A percentile compares a stretch with the other conserved stretches of the same genome.
Conservation (phyloP, 2,888 invertebrate species). For the Chironomus riparius region DNA sequence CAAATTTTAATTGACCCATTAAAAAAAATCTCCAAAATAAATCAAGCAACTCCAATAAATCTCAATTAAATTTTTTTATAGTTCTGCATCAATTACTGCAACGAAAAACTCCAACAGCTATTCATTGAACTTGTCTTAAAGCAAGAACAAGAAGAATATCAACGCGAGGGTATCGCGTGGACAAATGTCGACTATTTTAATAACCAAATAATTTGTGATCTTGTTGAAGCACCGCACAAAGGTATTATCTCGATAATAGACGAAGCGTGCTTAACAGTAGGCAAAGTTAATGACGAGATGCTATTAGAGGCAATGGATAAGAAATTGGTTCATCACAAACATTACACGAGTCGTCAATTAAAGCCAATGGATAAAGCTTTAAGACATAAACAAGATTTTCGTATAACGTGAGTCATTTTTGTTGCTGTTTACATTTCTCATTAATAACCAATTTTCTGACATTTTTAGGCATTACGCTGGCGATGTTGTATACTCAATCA, state of each 20-base stretch:
- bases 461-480: conserved; percentile 83
- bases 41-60: not conserved
- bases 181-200: conserved; percentile 92
- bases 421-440: not conserved
- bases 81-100: conserved; percentile 73
- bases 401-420: conserved; percentile 52
- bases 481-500: conserved; percentile 83
- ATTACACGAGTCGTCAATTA: conserved; percentile 81
- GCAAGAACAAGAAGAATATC: conserved; percentile 97
- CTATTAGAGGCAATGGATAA: conserved; percentile 89
- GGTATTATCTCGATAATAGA: conserved; percentile 91
- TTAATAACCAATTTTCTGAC: not conserved
- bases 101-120: conserved; percentile 94
- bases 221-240: conserved; percentile 88
- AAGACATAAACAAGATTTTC: conserved; percentile 68
- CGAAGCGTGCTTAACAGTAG: conserved; percentile 93
- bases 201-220: conserved; percentile 91
- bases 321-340: conserved; percentile 73
- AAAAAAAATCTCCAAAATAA: too few relatives aligned
- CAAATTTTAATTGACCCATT: too few relatives aligned
- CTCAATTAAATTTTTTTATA: not conserved
- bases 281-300: conserved; percentile 77
- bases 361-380: conserved; percentile 73
- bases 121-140: conserved; percentile 96
- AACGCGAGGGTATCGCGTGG: conserved; percentile 93